Percentiles rank a stretch among this genome's conserved stretches.
Conservation (phyloP, 2,888 invertebrate species). For the Fissipunctia ypsillon region DNA sequence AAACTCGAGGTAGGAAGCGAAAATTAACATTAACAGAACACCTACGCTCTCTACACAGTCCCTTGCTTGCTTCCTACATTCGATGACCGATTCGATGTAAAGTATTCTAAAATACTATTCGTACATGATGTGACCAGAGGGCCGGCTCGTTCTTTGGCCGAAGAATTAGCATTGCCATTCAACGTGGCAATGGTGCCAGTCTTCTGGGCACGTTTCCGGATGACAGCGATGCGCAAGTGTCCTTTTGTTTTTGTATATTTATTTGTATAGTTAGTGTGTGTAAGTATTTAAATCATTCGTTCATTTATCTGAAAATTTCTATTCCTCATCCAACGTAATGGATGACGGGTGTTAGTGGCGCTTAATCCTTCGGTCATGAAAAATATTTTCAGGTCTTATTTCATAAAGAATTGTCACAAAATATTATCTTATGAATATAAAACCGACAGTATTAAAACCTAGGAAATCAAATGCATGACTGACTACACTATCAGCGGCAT, state of each 20-base stretch:
- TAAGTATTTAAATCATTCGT: too few species aligned
- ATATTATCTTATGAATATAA: neutral
- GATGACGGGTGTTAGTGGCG: neutral
- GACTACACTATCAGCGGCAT: neutral
- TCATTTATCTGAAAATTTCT: too few species aligned
- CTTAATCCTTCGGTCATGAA: neutral
- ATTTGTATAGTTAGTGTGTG: too few species aligned
- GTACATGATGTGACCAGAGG: too few species aligned
- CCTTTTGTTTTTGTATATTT: too few species aligned
- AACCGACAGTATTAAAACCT: neutral
- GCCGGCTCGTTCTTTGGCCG: too few species aligned
- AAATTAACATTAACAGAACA: conserved; percentile 2
- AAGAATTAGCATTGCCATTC: too few species aligned
- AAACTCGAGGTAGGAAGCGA: conserved; percentile 15
- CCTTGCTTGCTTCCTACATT: conserved; percentile 1
- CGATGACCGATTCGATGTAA: neutral
- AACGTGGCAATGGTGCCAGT: too few species aligned
- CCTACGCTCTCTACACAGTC: neutral
- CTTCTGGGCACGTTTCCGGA: too few species aligned
- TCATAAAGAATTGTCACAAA: neutral
- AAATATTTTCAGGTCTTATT: neutral
- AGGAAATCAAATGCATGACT: neutral
- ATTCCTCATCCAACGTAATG: neutral
- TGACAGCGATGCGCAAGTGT: too few species aligned
- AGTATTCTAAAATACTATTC: neutral